A percentile compares a stretch with the other conserved stretches of the same genome.
Evolutionary conservation across 2,797 vertebrate species (phyloP).

Genomic region (Agapornis canus): DNA sequence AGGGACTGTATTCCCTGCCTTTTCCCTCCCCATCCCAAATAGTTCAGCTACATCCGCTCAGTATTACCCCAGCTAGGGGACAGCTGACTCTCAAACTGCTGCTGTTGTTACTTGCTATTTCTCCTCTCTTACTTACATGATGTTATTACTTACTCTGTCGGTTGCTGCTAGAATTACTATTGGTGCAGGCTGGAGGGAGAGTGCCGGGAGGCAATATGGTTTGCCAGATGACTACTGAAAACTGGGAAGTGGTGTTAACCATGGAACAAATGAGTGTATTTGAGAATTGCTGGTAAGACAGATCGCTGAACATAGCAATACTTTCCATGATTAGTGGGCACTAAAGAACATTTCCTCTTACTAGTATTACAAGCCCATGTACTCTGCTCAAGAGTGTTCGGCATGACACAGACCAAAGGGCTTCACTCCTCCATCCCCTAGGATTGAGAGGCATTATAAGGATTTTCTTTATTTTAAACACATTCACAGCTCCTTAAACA

Average conservation of each 20-base stretch:
- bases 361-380: background rate
- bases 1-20: background rate
- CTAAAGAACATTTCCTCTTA: background rate
- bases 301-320: background rate
- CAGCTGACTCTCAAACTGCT: background rate
- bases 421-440: background rate
- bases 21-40: background rate
- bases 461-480: fast-evolving
- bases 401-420: background rate
- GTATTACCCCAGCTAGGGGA: background rate
- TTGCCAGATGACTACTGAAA: background rate
- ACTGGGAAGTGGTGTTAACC: background rate
- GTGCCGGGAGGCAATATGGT: background rate
- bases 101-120: background rate
- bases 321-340: background rate
- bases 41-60: background rate
- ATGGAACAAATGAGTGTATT: background rate
- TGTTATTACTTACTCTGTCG: background rate
- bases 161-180: background rate
- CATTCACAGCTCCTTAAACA: background rate
- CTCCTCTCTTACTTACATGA: background rate
- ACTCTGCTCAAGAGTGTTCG: background rate
- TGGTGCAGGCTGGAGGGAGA: background rate
- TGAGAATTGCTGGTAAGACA: background rate
- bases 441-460: background rate